Percentiles rank a stretch among this genome's conserved stretches.
These are phyloP conservation scores for Drosophila prostipennis DNA, from an alignment of 2,888 invertebrate genomes.

Conservation along the genomic window DNA sequence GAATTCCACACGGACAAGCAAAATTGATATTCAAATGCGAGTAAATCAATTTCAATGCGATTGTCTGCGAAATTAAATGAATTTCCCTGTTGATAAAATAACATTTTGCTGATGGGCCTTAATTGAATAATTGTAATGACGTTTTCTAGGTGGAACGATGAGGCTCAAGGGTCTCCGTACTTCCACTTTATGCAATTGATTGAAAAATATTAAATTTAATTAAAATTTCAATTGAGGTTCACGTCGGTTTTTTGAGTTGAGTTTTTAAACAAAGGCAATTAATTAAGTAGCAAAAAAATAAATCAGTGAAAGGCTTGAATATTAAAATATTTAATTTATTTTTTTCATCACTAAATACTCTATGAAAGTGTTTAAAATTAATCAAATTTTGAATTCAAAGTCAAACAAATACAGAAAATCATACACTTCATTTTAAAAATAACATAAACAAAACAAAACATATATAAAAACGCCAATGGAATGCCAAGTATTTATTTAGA, in stretches of 20 bases:
- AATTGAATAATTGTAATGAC: slow-evolving; percentile 13
- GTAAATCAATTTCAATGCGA: slow-evolving; percentile 24
- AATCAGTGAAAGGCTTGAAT: neutral
- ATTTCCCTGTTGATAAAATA: slow-evolving; percentile 9
- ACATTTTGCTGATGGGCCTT: slow-evolving; percentile 6
- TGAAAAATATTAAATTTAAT: neutral
- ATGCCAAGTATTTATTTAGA: slow-evolving; percentile 5
- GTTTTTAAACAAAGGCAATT: neutral
- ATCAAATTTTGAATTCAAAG: too few species aligned
- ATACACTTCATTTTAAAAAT: neutral
- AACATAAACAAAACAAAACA: neutral
- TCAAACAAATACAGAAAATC: too few species aligned
- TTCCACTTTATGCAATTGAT: neutral
- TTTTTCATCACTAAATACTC: neutral
- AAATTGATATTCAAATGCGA: slow-evolving; percentile 23
- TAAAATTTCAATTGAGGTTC: neutral
- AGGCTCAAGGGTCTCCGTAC: neutral
- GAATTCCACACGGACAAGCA: slow-evolving; percentile 9
- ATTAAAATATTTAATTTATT: neutral
- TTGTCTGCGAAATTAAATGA: slow-evolving; percentile 29
- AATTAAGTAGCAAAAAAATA: neutral
- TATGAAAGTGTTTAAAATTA: neutral
- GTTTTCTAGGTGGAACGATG: neutral
- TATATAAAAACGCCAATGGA: neutral
- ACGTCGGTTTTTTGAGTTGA: neutral